Conservation (phyloP, 2,888 invertebrate species). For the Netelia melanura region DNA sequence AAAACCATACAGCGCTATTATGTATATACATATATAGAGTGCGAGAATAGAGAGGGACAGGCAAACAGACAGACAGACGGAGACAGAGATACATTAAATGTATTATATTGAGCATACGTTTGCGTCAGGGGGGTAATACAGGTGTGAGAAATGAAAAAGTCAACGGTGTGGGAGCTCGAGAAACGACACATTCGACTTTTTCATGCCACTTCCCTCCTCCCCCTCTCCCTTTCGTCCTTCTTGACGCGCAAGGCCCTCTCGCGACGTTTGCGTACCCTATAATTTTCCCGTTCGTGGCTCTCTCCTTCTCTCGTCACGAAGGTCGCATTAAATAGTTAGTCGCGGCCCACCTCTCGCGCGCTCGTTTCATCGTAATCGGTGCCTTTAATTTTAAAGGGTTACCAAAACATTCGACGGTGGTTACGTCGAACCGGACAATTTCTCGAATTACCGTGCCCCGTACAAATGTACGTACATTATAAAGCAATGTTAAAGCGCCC, state of each 20-base stretch:
- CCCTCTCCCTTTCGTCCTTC: conserved; percentile 21
- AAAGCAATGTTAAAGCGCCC: neutral
- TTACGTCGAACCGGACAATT: conserved; percentile 50
- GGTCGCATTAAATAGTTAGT: conserved; percentile 76
- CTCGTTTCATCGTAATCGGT: conserved; percentile 43
- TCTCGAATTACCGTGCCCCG: conserved; percentile 44
- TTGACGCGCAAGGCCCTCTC: conserved; percentile 20
- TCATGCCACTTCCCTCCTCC: conserved; percentile 33
- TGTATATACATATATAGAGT: conserved; percentile 51
- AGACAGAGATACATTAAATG: conserved; percentile 8
- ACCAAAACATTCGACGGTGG: conserved; percentile 51
- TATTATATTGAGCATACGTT: conserved; percentile 30
- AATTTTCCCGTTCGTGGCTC: conserved; percentile 60
- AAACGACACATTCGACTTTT: conserved; percentile 71
- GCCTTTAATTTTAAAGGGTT: conserved; percentile 58
- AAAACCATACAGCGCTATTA: conserved; percentile 43
- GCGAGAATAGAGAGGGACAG: conserved; percentile 7
- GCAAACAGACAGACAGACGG: too few species aligned
- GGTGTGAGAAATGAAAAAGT: conserved; percentile 41
- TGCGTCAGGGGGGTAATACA: conserved; percentile 65
- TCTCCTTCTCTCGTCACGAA: conserved; percentile 65
- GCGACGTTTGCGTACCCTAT: conserved; percentile 57
- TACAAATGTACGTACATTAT: conserved; percentile 11
- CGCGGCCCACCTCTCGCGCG: conserved; percentile 54
- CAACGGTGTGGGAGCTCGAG: conserved; percentile 64